A percentile compares a stretch with the other conserved stretches of the same genome.
These are phyloP conservation scores for Caloenas nicobarica DNA, from an alignment of 2,113 vertebrate species.

Conservation along the genomic window DNA sequence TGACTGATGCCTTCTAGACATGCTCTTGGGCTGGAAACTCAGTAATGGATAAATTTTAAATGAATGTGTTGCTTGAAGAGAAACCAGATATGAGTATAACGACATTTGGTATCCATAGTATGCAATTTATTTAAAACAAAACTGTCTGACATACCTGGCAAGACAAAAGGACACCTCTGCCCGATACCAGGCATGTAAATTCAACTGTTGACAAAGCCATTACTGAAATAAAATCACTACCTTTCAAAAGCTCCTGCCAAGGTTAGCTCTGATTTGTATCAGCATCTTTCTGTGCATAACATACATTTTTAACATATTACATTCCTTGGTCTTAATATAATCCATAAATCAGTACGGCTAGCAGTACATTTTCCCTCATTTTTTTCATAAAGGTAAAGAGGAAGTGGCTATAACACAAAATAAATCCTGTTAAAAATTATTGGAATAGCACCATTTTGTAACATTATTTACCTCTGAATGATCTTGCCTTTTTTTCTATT, in stretches of 20 bases:
- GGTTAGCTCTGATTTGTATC: neutral
- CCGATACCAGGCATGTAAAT: neutral
- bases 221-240: neutral
- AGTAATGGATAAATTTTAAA: conserved; percentile 6
- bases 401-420: neutral
- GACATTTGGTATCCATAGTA: neutral
- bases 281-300: neutral
- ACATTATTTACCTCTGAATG: neutral
- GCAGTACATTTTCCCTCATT: neutral
- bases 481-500: neutral
- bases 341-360: neutral
- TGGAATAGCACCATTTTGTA: neutral
- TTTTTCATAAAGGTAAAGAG: neutral
- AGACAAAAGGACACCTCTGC: neutral
- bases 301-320: neutral
- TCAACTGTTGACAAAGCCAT: neutral
- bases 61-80: neutral
- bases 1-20: neutral
- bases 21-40: neutral
- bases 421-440: neutral
- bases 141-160: neutral
- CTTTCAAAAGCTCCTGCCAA: neutral
- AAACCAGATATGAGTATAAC: neutral
- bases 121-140: neutral
- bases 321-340: neutral